Base-by-base conservation (phyloP, 2,888 invertebrate species). In the Brachycybe producta region DNA sequence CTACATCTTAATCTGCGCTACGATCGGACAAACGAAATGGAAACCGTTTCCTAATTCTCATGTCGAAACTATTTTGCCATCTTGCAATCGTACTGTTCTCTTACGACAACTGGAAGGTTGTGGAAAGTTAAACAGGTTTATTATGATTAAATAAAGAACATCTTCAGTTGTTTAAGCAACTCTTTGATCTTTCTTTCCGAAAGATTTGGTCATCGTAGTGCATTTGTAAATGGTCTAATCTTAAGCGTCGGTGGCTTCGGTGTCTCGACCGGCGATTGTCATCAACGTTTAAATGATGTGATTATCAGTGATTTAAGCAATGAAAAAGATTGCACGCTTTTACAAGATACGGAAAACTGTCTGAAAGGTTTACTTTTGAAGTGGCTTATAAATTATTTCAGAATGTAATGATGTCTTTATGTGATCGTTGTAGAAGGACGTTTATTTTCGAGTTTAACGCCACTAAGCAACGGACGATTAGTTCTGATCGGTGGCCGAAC, bases 1-100 rank as follows among this genome's bases (percentile, higher is more conserved):
- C 57, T 73, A 73, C 58, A 61, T 67, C 35, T 55, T 73, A 15
- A 55, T 68, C 28, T 60, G 65, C 51, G 68, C 67, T 21, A 21
- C 49, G 13, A 17, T 30, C 11, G 47, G 47, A 13, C 24, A 36
- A 26, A 28, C n/a, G n/a, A n/a, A n/a, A n/a, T n/a, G n/a, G n/a
- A n/a, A n/a, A n/a, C n/a, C n/a, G n/a, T n/a, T n/a, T n/a, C n/a
- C n/a, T 8, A 30, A 30, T 34, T 7, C 15, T 15, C 38, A 38
- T 8, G 38, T 38, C 17, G 38, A 38, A 13, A 13, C 8, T 38
- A 15, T 15, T 15, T 13, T 15, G n/a, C n/a, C n/a, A n/a, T n/a
- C n/a, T n/a, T n/a, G n/a, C n/a, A n/a, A n/a, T n/a, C n/a, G n/a
- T n/a, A n/a, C n/a, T n/a, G n/a, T n/a, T n/a, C n/a, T n/a, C n/a